Percentiles rank a stretch among this genome's conserved stretches.
Evolutionary conservation across 2,113 vertebrate species (phyloP).

Genomic region (Piprites chloris): DNA sequence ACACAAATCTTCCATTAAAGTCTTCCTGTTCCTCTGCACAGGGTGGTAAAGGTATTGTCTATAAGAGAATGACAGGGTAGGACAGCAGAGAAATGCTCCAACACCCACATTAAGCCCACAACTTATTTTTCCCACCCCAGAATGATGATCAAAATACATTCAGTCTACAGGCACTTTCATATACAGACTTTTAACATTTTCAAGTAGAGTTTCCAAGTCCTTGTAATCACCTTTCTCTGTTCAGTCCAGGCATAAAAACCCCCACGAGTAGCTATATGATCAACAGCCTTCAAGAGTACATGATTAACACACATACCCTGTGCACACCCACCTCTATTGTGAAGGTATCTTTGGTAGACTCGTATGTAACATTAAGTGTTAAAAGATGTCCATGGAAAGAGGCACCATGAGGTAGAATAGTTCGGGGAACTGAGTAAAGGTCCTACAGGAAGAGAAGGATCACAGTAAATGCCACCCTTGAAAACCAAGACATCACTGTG

Average conservation of each 20-base stretch:
- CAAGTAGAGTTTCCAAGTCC: not conserved
- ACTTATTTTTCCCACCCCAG: not conserved
- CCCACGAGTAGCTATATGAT: not conserved
- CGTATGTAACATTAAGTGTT: constrained; percentile 92
- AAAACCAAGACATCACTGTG: not conserved
- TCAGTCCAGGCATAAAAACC: not conserved
- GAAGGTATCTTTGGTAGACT: constrained; percentile 99
- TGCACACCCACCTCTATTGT: constrained; percentile 85
- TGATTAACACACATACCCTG: not conserved
- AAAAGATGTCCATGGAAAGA: constrained; percentile 97
- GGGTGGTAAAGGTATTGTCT: not conserved
- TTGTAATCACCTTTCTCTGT: not conserved
- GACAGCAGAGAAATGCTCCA: not conserved
- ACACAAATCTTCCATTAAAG: not conserved
- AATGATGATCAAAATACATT: not conserved
- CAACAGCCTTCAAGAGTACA: not conserved
- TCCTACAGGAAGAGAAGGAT: constrained; percentile 74
- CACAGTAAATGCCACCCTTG: not conserved
- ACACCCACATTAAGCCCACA: not conserved
- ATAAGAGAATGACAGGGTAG: not conserved
- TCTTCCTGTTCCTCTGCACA: not conserved
- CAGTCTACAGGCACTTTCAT: not conserved
- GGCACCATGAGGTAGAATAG: constrained; percentile 99
- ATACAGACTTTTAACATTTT: not conserved
- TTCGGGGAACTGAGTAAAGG: constrained; percentile 95